Evolutionary conservation across 2,888 invertebrate species (phyloP).

Genomic region (Xestia c-nigrum): DNA sequence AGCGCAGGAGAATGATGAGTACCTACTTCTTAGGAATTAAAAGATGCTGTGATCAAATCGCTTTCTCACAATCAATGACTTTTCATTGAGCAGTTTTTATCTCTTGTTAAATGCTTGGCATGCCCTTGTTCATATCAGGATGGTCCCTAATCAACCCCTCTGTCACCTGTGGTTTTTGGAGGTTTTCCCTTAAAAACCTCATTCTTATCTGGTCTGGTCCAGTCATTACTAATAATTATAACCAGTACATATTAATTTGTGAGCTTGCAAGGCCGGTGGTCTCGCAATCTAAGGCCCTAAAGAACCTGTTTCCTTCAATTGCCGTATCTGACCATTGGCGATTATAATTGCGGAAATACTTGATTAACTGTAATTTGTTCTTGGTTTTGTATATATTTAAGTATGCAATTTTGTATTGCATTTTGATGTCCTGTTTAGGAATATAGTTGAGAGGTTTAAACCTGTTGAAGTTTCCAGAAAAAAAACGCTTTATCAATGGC

Average conservation of each 20-base stretch:
- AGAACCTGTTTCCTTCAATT: slow-evolving; percentile 48
- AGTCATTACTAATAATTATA: slow-evolving; percentile 31
- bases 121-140: background rate
- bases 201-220: slow-evolving; percentile 1
- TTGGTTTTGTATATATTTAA: slow-evolving; percentile 3
- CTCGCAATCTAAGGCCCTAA: slow-evolving; percentile 40
- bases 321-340: slow-evolving; percentile 37
- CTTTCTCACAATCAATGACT: background rate
- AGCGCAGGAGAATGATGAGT: too few species aligned
- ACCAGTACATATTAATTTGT: slow-evolving; percentile 33
- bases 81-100: background rate
- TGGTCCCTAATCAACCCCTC: slow-evolving; percentile 10
- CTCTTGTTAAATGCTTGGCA: background rate
- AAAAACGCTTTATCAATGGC: slow-evolving; percentile 16
- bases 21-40: background rate
- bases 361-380: slow-evolving; percentile 47
- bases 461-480: slow-evolving; percentile 1
- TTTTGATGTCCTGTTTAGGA: background rate
- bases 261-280: slow-evolving; percentile 39
- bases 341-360: slow-evolving; percentile 42
- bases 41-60: background rate
- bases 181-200: background rate
- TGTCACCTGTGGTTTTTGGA: slow-evolving; percentile 11
- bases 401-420: background rate
- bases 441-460: background rate